A percentile compares a stretch with the other conserved stretches of the same genome.
Evolutionary conservation across 2,888 invertebrate genomes (phyloP).

Genomic region (Ceriagrion tenellum): DNA sequence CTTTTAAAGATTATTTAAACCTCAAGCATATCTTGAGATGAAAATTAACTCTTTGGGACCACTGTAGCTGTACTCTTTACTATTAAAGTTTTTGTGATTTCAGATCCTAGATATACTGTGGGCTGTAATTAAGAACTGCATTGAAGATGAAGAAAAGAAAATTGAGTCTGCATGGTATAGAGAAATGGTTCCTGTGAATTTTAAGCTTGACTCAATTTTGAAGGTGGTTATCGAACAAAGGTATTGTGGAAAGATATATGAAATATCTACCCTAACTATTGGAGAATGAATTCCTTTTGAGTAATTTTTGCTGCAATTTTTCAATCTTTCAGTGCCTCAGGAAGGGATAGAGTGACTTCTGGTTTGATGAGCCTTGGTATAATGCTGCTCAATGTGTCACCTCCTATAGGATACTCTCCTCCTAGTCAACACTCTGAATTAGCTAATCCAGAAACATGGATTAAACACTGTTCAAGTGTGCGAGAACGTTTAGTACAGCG

Average conservation of each 20-base stretch:
- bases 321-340: constrained; percentile 76
- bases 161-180: constrained; percentile 81
- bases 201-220: constrained; percentile 77
- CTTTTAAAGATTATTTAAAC: no score
- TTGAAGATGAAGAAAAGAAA: constrained; percentile 78
- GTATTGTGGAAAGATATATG: constrained; percentile 75
- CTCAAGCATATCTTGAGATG: no score
- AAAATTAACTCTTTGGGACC: no score
- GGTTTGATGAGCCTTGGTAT: constrained; percentile 80
- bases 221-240: constrained; percentile 78
- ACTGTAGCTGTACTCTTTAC: no score
- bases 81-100: background rate
- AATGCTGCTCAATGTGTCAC: constrained; percentile 76
- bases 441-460: constrained; percentile 34
- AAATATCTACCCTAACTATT: background rate
- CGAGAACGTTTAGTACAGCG: constrained; percentile 75
- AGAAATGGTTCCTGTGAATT: constrained; percentile 76
- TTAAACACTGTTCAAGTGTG: constrained; percentile 16
- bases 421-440: constrained; percentile 33
- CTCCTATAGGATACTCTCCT: constrained; percentile 75
- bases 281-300: background rate
- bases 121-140: constrained; percentile 75
- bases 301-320: background rate
- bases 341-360: constrained; percentile 79
- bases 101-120: constrained; percentile 77